Percentiles rank a stretch among this genome's conserved stretches.
These are phyloP conservation scores for Vireo altiloquus DNA, from an alignment of 2,113 vertebrate species.

Conservation along the genomic window DNA sequence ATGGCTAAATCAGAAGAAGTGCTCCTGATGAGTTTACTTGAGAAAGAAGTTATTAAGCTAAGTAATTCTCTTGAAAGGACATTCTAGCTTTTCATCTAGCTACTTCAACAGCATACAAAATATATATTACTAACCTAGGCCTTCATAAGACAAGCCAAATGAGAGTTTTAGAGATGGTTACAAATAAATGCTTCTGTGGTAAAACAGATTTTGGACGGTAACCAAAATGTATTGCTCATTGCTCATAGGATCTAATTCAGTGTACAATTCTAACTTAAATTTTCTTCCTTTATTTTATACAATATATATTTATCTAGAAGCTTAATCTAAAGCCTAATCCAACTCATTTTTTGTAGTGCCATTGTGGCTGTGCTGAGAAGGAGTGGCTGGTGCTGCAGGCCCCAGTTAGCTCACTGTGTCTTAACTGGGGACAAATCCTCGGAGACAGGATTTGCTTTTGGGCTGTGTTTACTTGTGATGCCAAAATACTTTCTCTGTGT, in stretches of 20 bases:
- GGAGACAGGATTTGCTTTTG: not conserved
- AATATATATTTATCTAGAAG: not conserved
- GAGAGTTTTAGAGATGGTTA: not conserved
- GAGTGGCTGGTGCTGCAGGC: not conserved
- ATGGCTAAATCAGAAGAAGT: not conserved
- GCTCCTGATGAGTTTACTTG: not conserved
- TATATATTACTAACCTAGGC: not conserved
- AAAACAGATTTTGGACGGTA: not conserved
- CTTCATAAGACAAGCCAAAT: not conserved
- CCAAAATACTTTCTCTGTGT: not conserved
- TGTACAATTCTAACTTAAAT: not conserved
- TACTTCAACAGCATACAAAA: not conserved
- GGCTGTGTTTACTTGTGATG: not conserved
- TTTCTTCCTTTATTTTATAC: not conserved
- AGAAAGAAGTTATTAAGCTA: not conserved
- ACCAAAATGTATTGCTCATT: not conserved
- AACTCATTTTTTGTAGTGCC: not conserved
- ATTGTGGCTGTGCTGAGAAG: not conserved
- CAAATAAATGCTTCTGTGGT: not conserved
- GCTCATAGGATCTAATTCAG: not conserved
- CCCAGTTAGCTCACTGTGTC: fast-evolving
- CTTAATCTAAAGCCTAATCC: not conserved
- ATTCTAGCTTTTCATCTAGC: not conserved
- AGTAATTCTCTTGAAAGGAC: slow-evolving; percentile 11
- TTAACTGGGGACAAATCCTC: not conserved